Evolutionary conservation across 2,113 vertebrate genomes (phyloP).

Genomic region (Pterocles gutturalis): DNA sequence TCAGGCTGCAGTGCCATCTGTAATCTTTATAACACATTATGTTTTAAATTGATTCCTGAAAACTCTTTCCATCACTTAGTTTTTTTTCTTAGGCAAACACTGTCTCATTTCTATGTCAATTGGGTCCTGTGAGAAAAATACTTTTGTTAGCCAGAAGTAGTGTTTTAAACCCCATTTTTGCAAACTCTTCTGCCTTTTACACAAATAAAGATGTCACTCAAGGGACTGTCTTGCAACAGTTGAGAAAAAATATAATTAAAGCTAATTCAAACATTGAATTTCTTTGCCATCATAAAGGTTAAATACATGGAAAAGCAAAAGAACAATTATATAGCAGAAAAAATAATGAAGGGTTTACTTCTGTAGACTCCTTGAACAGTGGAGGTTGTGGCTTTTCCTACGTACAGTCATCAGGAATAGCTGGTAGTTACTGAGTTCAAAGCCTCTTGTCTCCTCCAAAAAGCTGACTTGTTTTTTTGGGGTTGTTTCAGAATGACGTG

Average conservation of each 20-base stretch:
- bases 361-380: background rate
- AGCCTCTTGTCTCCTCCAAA: slow-evolving; percentile 1
- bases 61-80: background rate
- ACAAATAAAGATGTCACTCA: background rate
- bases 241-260: slow-evolving; percentile 20
- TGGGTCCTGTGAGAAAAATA: background rate
- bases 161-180: background rate
- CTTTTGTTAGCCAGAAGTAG: background rate
- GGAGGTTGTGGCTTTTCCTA: slow-evolving; percentile 36
- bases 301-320: slow-evolving; percentile 10
- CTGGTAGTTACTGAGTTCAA: slow-evolving; percentile 34
- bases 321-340: background rate
- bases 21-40: background rate
- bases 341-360: slow-evolving; percentile 43
- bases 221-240: background rate
- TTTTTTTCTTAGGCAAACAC: background rate
- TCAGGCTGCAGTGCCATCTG: background rate
- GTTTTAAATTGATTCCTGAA: background rate
- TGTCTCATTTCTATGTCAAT: background rate
- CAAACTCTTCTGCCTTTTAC: slow-evolving; percentile 1
- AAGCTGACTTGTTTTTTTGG: background rate
- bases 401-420: slow-evolving; percentile 38
- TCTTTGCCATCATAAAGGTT: slow-evolving; percentile 37
- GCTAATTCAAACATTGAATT: slow-evolving; percentile 2
- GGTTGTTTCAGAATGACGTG: background rate